Conservation (phyloP, 2,113 vertebrate genomes). For the Charina bottae region DNA sequence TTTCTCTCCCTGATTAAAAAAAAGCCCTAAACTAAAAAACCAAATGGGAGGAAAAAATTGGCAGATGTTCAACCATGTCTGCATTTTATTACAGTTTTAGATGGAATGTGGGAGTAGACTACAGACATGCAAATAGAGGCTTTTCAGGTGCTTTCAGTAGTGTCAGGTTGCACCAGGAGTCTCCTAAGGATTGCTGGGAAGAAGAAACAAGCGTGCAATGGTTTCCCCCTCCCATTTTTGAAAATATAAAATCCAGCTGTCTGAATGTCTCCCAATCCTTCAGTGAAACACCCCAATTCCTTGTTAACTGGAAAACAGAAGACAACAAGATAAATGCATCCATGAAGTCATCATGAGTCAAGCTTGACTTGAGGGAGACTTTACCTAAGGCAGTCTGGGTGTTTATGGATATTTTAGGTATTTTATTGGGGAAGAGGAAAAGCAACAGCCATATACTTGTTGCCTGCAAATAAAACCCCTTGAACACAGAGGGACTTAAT, state of each 20-base stretch:
- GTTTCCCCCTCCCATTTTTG: neutral
- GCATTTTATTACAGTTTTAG: neutral
- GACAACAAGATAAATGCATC: neutral
- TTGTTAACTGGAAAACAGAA: neutral
- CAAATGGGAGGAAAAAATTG: constrained; percentile 15
- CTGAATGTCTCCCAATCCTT: neutral
- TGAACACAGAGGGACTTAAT: neutral
- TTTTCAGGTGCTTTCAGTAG: neutral
- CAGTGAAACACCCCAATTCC: neutral
- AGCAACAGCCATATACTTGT: neutral
- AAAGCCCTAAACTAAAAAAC: neutral
- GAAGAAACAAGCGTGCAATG: neutral
- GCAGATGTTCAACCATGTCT: constrained; percentile 7
- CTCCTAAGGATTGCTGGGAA: neutral
- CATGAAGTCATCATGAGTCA: neutral
- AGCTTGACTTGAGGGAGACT: neutral
- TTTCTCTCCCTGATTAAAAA: neutral
- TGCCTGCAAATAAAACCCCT: neutral
- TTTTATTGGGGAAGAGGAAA: neutral
- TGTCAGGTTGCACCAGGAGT: neutral
- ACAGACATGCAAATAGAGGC: neutral
- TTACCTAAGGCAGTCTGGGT: neutral
- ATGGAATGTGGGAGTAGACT: neutral
- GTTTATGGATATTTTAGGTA: neutral
- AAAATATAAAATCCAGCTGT: neutral